These are phyloP conservation scores for Matsumurasca onukii DNA, from an alignment of 1,140 invertebrate genomes.

Conservation along the genomic window DNA sequence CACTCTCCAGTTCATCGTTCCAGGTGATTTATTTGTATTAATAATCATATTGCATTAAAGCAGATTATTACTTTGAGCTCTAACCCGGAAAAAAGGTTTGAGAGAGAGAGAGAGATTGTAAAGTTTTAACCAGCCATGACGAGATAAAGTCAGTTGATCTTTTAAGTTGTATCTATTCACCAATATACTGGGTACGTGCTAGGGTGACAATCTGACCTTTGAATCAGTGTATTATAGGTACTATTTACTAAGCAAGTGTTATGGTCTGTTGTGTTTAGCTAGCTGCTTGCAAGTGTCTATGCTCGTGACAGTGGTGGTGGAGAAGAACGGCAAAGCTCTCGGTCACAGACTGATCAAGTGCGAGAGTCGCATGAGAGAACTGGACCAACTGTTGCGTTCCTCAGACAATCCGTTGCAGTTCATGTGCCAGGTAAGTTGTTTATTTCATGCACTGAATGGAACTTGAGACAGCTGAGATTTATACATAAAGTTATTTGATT, in stretches of 20 bases:
- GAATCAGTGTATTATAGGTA: no score
- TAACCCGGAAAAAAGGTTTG: no score
- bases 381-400: conserved; percentile 75
- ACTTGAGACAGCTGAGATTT: background rate
- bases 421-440: conserved; percentile 79
- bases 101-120: no score
- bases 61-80: no score
- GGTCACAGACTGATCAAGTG: conserved; percentile 81
- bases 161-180: no score
- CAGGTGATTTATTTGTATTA: conserved; percentile 48
- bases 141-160: no score
- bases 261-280: conserved; percentile 47
- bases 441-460: background rate
- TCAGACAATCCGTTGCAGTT: conserved; percentile 80
- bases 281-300: conserved; percentile 78
- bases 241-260: background rate
- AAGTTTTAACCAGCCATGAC: no score
- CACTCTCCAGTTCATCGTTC: conserved; percentile 76
- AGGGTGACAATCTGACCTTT: no score
- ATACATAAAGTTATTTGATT: background rate
- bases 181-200: no score
- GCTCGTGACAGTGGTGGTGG: conserved; percentile 74
- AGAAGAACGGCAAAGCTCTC: conserved; percentile 72
- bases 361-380: conserved; percentile 75
- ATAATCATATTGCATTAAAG: no score